Conservation (phyloP, 2,888 invertebrate species). For the Loripinus fragilis region DNA sequence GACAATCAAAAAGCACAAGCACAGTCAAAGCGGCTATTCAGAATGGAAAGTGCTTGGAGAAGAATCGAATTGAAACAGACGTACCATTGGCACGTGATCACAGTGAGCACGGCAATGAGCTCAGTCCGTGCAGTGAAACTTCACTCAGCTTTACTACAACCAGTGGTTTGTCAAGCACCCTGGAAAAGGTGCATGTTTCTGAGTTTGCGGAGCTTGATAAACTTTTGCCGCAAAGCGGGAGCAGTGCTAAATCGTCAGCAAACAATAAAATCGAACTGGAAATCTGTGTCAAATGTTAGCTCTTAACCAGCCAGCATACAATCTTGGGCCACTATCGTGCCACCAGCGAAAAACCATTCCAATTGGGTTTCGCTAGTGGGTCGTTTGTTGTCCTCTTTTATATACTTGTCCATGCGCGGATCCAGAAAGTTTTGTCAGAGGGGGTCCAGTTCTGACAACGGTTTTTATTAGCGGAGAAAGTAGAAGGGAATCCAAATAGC, state of each 20-base stretch:
- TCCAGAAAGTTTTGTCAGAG: no score
- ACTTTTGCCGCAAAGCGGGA: background rate
- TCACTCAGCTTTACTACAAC: conserved; percentile 33
- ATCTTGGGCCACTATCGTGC: no score
- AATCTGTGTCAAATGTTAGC: no score
- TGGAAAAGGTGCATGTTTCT: background rate
- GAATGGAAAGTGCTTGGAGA: conserved; percentile 31
- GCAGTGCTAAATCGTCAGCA: background rate
- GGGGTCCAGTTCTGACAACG: no score
- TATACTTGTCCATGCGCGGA: no score
- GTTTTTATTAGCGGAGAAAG: no score
- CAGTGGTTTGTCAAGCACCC: background rate
- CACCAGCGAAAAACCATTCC: no score
- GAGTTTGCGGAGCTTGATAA: background rate
- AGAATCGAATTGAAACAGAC: conserved; percentile 43
- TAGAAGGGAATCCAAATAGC: no score
- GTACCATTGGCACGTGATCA: conserved; percentile 41
- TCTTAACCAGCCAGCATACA: no score
- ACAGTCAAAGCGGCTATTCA: conserved; percentile 24
- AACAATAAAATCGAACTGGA: background rate
- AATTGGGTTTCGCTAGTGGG: no score
- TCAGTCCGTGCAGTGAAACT: conserved; percentile 41
- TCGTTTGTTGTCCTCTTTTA: no score
- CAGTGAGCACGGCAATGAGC: conserved; percentile 43
- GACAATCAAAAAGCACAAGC: conserved; percentile 41